Evolutionary conservation across 2,797 vertebrate species (phyloP).

Genomic region (Hafferia zeledoni): DNA sequence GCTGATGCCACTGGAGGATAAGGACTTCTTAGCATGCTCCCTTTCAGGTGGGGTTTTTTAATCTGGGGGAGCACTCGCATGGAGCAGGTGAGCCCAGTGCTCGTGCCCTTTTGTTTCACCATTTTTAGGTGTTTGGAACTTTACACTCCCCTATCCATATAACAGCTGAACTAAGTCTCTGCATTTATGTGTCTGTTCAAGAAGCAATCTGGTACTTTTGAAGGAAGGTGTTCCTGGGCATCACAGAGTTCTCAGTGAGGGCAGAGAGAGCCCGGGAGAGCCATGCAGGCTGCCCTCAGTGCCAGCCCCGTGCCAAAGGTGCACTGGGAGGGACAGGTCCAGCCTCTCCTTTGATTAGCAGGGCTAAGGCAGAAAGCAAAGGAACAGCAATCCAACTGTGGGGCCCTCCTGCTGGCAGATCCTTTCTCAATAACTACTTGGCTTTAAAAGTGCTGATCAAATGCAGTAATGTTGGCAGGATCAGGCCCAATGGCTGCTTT

Average conservation of each 20-base stretch:
- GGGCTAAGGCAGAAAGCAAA: neutral
- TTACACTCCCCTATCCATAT: neutral
- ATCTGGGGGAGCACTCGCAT: neutral
- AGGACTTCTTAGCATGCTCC: neutral
- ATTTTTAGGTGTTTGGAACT: neutral
- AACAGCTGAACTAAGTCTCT: neutral
- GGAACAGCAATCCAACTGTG: neutral
- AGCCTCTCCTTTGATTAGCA: neutral
- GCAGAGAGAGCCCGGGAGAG: neutral
- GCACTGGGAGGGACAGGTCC: rapidly evolving
- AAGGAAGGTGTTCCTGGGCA: neutral
- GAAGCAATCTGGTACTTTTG: neutral
- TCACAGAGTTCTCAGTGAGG: neutral
- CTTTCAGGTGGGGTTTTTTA: neutral
- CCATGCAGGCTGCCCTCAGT: neutral
- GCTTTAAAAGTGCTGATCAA: neutral
- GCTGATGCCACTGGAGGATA: neutral
- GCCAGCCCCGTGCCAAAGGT: neutral
- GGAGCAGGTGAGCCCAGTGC: neutral
- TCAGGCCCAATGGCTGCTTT: neutral
- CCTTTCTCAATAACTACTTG: neutral
- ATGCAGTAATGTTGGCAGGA: conserved; percentile 53
- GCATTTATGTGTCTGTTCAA: neutral
- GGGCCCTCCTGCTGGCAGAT: neutral
- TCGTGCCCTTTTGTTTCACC: rapidly evolving